Conservation (phyloP, 2,797 vertebrate genomes). For the Sebastes aleutianus region DNA sequence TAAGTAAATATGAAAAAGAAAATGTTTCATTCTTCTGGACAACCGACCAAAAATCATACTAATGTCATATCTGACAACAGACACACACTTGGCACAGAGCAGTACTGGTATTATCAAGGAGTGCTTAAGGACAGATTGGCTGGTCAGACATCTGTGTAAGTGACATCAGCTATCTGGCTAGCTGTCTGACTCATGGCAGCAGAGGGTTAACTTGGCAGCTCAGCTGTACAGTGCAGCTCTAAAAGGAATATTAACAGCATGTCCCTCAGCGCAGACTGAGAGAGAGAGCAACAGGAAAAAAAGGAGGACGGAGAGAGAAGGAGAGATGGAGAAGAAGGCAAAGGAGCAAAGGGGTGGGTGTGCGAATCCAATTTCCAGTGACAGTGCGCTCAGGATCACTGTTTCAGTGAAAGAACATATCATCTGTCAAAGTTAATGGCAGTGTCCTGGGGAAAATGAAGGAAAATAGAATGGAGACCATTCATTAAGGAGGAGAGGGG, state of each 20-base stretch:
- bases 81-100: conserved; percentile 29
- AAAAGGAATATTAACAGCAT: conserved; percentile 75
- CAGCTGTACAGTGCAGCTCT: conserved; percentile 48
- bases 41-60: not conserved
- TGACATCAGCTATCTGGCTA: conserved; percentile 55
- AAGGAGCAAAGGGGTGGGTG: conserved; percentile 49
- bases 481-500: conserved; percentile 73
- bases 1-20: not conserved
- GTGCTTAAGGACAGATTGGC: conserved; percentile 48
- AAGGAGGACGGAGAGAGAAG: conserved; percentile 33
- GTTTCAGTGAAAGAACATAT: conserved; percentile 79
- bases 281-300: conserved; percentile 51
- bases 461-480: conserved; percentile 77
- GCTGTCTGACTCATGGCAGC: conserved; percentile 53
- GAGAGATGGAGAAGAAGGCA: conserved; percentile 37
- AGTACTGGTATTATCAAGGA: conserved; percentile 19
- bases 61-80: conserved; percentile 15
- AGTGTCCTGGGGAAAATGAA: conserved; percentile 79
- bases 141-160: conserved; percentile 58
- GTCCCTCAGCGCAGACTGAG: conserved; percentile 59
- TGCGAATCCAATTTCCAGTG: conserved; percentile 81
- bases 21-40: not conserved
- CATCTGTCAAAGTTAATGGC: conserved; percentile 84
- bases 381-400: conserved; percentile 78
- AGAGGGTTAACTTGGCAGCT: conserved; percentile 65